Conservation (phyloP, 2,888 invertebrate species). For the Acronicta alni region DNA sequence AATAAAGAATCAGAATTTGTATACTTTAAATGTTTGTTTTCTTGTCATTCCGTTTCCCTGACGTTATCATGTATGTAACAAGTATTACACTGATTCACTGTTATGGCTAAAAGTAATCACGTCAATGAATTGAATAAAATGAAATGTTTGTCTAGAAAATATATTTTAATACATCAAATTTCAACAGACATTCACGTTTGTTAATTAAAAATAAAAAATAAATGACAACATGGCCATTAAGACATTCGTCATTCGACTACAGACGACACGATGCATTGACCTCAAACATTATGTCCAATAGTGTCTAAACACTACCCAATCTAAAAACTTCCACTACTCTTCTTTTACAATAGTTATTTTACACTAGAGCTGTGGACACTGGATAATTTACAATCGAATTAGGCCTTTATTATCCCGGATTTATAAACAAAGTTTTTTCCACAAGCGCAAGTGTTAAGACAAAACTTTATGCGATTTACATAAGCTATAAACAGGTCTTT, state of each 20-base stretch:
- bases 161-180: slow-evolving; percentile 87
- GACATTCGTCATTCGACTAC: slow-evolving; percentile 66
- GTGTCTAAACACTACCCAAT: slow-evolving; percentile 63
- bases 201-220: slow-evolving; percentile 76
- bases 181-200: slow-evolving; percentile 84
- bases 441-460: slow-evolving; percentile 23
- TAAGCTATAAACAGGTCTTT: slow-evolving; percentile 27
- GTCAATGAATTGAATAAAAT: slow-evolving; percentile 47
- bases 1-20: slow-evolving; percentile 85
- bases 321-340: slow-evolving; percentile 66
- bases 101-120: slow-evolving; percentile 2
- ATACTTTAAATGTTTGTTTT: slow-evolving; percentile 75
- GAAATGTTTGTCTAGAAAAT: slow-evolving; percentile 81
- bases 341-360: slow-evolving; percentile 63
- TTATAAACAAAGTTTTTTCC: slow-evolving; percentile 18
- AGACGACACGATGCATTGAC: slow-evolving; percentile 61
- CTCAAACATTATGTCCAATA: slow-evolving; percentile 59
- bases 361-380: slow-evolving; percentile 76
- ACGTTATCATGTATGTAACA: background rate
- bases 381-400: slow-evolving; percentile 52
- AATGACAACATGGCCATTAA: slow-evolving; percentile 70
- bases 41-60: slow-evolving; percentile 15
- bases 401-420: slow-evolving; percentile 49
- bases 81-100: too few species aligned
- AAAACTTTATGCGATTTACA: slow-evolving; percentile 41